Conservation (phyloP, 2,888 invertebrate genomes). For the Lacanobia oleracea region DNA sequence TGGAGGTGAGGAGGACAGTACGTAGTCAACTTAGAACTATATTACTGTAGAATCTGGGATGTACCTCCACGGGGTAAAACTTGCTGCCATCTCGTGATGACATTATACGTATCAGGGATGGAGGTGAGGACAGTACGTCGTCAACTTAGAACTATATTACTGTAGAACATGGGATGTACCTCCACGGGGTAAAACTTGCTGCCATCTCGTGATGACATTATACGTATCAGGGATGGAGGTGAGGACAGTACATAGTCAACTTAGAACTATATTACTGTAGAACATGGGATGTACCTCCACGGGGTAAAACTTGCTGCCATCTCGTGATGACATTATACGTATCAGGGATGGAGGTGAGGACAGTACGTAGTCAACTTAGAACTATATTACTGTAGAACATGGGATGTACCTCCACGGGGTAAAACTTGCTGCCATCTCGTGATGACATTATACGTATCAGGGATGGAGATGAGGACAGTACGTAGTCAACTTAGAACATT, state of each 20-base stretch:
- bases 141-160: background rate
- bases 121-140: too few relatives aligned
- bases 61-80: slow-evolving; percentile 82
- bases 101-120: slow-evolving; percentile 84
- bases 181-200: slow-evolving; percentile 79
- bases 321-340: slow-evolving; percentile 87
- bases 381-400: background rate
- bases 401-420: slow-evolving; percentile 80
- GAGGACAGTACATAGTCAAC: slow-evolving; percentile 51
- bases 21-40: slow-evolving; percentile 39
- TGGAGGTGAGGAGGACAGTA: slow-evolving; percentile 78
- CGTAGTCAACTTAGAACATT: slow-evolving; percentile 39
- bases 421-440: slow-evolving; percentile 79
- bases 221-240: slow-evolving; percentile 88
- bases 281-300: slow-evolving; percentile 76
- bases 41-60: slow-evolving; percentile 40
- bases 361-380: slow-evolving; percentile 46
- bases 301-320: slow-evolving; percentile 77
- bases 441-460: slow-evolving; percentile 88
- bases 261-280: slow-evolving; percentile 1
- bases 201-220: slow-evolving; percentile 85
- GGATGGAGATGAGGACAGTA: slow-evolving; percentile 81
- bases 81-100: slow-evolving; percentile 83
- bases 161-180: slow-evolving; percentile 72
- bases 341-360: slow-evolving; percentile 85